These are phyloP conservation scores for Torymus tubicola DNA, from an alignment of 2,888 invertebrate genomes.

Conservation along the genomic window DNA sequence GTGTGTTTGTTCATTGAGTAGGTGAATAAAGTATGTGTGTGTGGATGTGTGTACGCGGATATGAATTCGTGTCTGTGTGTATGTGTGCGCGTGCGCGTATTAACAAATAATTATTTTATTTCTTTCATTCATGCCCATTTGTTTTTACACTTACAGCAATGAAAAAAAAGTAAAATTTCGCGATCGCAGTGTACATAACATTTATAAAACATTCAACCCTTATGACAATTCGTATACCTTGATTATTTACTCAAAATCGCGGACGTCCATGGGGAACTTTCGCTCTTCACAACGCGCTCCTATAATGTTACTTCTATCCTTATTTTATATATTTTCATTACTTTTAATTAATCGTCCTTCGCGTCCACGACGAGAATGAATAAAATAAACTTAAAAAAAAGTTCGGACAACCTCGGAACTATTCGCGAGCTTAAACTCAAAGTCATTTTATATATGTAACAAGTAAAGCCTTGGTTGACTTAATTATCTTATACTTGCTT, in stretches of 20 bases:
- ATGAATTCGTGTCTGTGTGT: neutral
- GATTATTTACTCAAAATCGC: slow-evolving; percentile 39
- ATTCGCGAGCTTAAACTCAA: slow-evolving; percentile 25
- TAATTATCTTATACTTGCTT: slow-evolving; percentile 24
- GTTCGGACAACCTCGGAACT: slow-evolving; percentile 37
- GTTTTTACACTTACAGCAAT: slow-evolving; percentile 6
- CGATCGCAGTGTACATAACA: slow-evolving; percentile 34
- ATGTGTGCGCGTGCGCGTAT: slow-evolving; percentile 35
- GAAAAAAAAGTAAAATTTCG: slow-evolving; percentile 14
- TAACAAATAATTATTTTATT: slow-evolving; percentile 43
- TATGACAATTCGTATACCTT: slow-evolving; percentile 54
- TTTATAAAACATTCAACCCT: slow-evolving; percentile 43
- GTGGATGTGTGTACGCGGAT: slow-evolving; percentile 11
- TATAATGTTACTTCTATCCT: neutral
- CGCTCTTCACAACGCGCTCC: slow-evolving; percentile 34
- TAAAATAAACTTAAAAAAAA: slow-evolving; percentile 31
- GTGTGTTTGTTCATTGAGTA: slow-evolving; percentile 6
- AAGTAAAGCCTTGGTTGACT: slow-evolving; percentile 52
- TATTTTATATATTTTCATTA: neutral
- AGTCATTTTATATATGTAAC: slow-evolving; percentile 31
- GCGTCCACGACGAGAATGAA: neutral
- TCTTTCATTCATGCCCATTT: slow-evolving; percentile 22
- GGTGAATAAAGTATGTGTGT: slow-evolving; percentile 25
- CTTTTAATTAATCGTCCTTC: slow-evolving; percentile 27
- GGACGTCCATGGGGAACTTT: slow-evolving; percentile 38